A percentile compares a stretch with the other conserved stretches of the same genome.
Conservation (phyloP, 2,113 vertebrate genomes). For the Bos javanicus region DNA sequence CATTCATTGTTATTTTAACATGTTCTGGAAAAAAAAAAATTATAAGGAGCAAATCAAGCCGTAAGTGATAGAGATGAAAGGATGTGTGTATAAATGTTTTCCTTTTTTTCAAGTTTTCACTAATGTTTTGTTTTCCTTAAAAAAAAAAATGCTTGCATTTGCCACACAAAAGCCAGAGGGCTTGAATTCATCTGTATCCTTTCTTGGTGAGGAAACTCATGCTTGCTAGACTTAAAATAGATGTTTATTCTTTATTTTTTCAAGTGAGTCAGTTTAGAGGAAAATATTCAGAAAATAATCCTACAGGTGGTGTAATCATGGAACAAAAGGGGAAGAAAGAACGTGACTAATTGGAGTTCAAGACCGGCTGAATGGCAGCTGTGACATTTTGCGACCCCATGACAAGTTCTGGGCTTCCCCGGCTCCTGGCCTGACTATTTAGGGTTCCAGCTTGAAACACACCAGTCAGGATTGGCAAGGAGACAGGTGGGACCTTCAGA, state of each 20-base stretch:
- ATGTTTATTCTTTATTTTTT: neutral
- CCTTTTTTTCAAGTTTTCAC: neutral
- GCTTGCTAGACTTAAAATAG: neutral
- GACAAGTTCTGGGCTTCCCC: conserved; percentile 14
- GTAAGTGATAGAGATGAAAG: neutral
- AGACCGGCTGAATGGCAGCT: neutral
- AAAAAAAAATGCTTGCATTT: accelerated
- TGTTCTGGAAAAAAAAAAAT: neutral
- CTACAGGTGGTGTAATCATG: conserved; percentile 20
- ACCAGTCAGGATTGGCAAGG: neutral
- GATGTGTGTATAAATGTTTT: too few relatives aligned
- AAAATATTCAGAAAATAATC: neutral
- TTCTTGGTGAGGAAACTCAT: neutral
- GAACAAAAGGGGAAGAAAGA: neutral
- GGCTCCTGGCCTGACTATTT: neutral
- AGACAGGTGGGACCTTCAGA: neutral
- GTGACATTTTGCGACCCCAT: neutral
- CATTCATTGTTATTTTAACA: neutral
- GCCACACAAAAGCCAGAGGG: neutral
- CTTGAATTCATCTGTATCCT: neutral
- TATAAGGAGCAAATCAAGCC: neutral
- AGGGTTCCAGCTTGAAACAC: neutral
- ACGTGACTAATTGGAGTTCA: neutral
- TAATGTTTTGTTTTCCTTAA: neutral
- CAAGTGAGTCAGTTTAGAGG: neutral